Evolutionary conservation across 2,113 vertebrate genomes (phyloP), one percentile per base, ranked within the genome.

Genomic region (Argyrosomus japonicus): DNA sequence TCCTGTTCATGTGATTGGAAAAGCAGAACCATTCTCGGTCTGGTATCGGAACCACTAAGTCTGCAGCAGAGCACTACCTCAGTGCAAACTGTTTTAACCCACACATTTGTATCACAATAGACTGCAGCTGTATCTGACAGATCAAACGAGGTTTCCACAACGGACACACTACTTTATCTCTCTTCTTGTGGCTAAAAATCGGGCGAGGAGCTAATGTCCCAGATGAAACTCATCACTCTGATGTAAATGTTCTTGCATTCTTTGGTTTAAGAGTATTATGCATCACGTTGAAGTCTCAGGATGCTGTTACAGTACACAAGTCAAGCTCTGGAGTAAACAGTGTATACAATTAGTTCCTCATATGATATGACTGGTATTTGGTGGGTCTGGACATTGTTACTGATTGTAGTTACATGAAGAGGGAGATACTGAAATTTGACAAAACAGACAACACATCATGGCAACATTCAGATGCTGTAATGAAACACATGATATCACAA

Each of bases 201-300:
- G 47, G 51, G 47, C 15, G 1, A 71, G 27, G 50, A 79, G 63
- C 32, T 18, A 62, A 77, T 77, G 29, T 62, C 51, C 65, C 87
- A 90, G 84, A 87, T 76, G 81, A 87, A 91, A 81, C 71, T 84
- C 68, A 83, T 89, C 79, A 80, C 68, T 76, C 70, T 67, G 75
- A 69, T 67, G 69, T 70, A 68, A 85, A 88, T 79, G 76, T 71
- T 82, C 75, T 50, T 68, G 76, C 48, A 77, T 62, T 91, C 88
- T 88, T 89, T 88, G 88, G 81, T 83, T 81, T 82, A 67, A 40
- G 61, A 86, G 63, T 17, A 63, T 84, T 67, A 53, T 53, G 67
- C 63, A 3, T 73, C 23, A 13, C 62, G 74, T 57, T 79, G 47
- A 79, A 82, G 64, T 82, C 67, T 17, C 36, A 25, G 50, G 32